Conservation (phyloP, 1,140 invertebrate species). For the Drosophila willistoni region DNA sequence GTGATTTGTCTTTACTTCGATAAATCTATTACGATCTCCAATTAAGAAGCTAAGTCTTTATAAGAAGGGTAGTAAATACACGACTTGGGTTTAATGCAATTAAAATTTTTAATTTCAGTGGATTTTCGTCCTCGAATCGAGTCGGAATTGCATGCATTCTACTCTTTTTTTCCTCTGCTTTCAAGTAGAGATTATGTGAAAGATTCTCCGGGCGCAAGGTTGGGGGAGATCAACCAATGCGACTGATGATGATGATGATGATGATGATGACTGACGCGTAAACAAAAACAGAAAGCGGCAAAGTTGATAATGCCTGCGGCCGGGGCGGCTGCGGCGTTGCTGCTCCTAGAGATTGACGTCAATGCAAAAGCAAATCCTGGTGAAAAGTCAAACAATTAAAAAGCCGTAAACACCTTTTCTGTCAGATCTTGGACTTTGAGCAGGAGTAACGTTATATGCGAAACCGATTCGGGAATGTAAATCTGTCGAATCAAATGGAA, state of each 20-base stretch:
- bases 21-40: no score
- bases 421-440: constrained; percentile 40
- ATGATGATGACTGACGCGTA: not conserved
- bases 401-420: constrained; percentile 50
- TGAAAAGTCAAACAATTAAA: constrained; percentile 38
- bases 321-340: not conserved
- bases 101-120: not conserved
- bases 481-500: not conserved
- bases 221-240: constrained; percentile 2
- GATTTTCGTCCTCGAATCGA: not conserved
- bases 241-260: constrained; percentile 7
- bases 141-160: not conserved
- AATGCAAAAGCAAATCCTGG: constrained; percentile 45
- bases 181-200: not conserved
- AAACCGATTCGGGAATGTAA: constrained; percentile 19
- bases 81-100: not conserved
- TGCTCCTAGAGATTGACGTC: constrained; percentile 38
- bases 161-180: not conserved
- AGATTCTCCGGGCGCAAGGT: constrained; percentile 4
- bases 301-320: constrained; percentile 1
- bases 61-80: no score
- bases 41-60: no score
- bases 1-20: no score
- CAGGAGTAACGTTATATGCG: not conserved
- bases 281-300: constrained; percentile 10